A percentile compares a stretch with the other conserved stretches of the same genome.
Evolutionary conservation across 2,888 invertebrate genomes (phyloP).

Genomic region (Sabatieria punctata): DNA sequence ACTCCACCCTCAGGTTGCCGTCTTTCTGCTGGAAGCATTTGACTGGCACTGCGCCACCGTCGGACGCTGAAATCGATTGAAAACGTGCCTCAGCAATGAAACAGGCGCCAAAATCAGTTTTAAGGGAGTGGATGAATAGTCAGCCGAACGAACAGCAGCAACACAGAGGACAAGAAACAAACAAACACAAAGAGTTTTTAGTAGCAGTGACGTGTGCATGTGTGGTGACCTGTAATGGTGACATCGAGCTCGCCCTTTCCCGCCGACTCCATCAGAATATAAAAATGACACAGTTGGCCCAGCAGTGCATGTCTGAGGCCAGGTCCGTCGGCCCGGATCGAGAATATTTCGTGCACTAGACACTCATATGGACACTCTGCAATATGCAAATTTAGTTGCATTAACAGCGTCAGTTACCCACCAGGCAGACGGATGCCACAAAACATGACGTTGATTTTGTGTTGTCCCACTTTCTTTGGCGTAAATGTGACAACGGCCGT

Average conservation of each 20-base stretch:
- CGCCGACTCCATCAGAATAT: slow-evolving; percentile 23
- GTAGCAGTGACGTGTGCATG: background rate
- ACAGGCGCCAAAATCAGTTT: slow-evolving; percentile 18
- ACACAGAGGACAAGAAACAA: slow-evolving; percentile 4
- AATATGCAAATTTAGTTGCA: slow-evolving; percentile 6
- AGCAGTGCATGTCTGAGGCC: slow-evolving; percentile 24
- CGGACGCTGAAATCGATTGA: slow-evolving; percentile 31
- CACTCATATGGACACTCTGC: slow-evolving; percentile 29
- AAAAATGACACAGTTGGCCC: slow-evolving; percentile 26
- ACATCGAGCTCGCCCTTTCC: slow-evolving; percentile 29
- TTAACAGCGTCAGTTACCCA: slow-evolving; percentile 12
- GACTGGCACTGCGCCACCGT: slow-evolving; percentile 52
- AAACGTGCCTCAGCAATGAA: slow-evolving; percentile 10
- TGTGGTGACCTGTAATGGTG: slow-evolving; percentile 22
- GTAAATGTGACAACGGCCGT: slow-evolving; percentile 69
- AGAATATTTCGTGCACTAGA: slow-evolving; percentile 18
- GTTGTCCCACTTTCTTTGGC: slow-evolving; percentile 67
- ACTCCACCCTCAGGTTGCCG: slow-evolving; percentile 83
- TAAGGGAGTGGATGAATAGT: slow-evolving; percentile 16
- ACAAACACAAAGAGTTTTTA: slow-evolving; percentile 1
- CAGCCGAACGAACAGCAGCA: slow-evolving; percentile 7
- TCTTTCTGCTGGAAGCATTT: slow-evolving; percentile 89
- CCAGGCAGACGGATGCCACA: slow-evolving; percentile 55
- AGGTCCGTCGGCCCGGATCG: slow-evolving; percentile 24
- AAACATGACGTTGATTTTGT: slow-evolving; percentile 64